A percentile compares a stretch with the other conserved stretches of the same genome.
phyloP scores from a whole-genome alignment of 2,113 vertebrate genomes.

The Zosterops borbonicus region DNA sequence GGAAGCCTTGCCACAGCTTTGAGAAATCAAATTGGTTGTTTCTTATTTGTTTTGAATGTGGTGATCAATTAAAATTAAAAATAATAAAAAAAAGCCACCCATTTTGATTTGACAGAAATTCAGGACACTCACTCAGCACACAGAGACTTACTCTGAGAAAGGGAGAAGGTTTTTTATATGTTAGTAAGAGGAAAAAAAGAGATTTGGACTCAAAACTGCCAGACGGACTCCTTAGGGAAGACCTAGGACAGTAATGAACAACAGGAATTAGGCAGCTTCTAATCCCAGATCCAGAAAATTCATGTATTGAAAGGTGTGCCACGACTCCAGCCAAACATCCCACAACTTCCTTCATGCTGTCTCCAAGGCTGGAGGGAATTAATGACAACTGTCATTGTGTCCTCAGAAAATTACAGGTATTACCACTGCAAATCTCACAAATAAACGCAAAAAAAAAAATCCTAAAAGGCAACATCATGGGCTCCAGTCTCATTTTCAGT shows the following conservation, averaged over 20 bases:
- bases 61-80: not conserved
- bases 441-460: not conserved
- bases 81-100: not conserved
- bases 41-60: not conserved
- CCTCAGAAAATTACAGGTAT: not conserved
- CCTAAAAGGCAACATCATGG: not conserved
- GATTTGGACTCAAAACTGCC: not conserved
- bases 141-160: not conserved
- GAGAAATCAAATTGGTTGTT: not conserved
- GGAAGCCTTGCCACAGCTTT: not conserved
- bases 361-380: not conserved
- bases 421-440: not conserved
- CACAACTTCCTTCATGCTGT: not conserved
- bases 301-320: not conserved
- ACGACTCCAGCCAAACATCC: not conserved
- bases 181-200: not conserved
- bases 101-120: not conserved
- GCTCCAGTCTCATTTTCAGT: not conserved
- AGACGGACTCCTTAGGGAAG: not conserved
- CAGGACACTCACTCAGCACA: not conserved
- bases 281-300: not conserved
- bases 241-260: too few relatives aligned
- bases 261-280: not conserved
- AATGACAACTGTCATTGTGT: not conserved
- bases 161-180: not conserved